phyloP scores from a whole-genome alignment of 2,888 invertebrate genomes.

The Thumatha senex region DNA sequence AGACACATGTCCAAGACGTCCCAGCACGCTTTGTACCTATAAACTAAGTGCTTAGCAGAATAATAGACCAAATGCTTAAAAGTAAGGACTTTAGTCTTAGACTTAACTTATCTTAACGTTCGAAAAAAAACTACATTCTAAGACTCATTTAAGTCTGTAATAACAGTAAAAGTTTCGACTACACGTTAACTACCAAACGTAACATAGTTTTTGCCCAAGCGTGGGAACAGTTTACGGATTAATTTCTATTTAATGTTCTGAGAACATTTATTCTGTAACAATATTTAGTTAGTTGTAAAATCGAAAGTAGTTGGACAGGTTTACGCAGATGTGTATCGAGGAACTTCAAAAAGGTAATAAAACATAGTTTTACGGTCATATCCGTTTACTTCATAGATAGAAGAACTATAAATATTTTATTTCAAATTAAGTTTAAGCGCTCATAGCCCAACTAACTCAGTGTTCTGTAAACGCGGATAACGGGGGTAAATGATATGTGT shows the following conservation, averaged over 20 bases:
- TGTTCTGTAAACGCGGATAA: no score
- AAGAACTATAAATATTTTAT: not conserved
- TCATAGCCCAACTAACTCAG: no score
- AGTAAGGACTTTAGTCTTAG: no score
- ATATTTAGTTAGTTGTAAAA: slow-evolving; percentile 54
- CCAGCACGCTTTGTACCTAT: no score
- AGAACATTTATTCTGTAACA: slow-evolving; percentile 46
- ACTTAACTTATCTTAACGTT: no score
- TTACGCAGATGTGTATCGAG: slow-evolving; percentile 18
- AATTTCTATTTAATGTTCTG: slow-evolving; percentile 48
- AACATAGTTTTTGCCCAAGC: slow-evolving; percentile 32
- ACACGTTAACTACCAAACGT: slow-evolving; percentile 12
- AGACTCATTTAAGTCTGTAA: no score
- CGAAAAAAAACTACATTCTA: no score
- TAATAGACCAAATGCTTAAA: no score
- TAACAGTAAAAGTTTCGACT: slow-evolving; percentile 34
- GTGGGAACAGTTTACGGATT: slow-evolving; percentile 33
- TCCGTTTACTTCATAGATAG: slow-evolving; percentile 5
- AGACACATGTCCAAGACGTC: no score
- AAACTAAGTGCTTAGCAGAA: no score
- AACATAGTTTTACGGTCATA: slow-evolving; percentile 15
- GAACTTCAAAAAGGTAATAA: slow-evolving; percentile 20
- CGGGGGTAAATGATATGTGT: no score
- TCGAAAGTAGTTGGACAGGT: slow-evolving; percentile 51
- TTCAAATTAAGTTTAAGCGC: no score